Evolutionary conservation across 2,113 vertebrate species (phyloP), one percentile per base, ranked within the genome.

Genomic region (Hucho hucho): DNA sequence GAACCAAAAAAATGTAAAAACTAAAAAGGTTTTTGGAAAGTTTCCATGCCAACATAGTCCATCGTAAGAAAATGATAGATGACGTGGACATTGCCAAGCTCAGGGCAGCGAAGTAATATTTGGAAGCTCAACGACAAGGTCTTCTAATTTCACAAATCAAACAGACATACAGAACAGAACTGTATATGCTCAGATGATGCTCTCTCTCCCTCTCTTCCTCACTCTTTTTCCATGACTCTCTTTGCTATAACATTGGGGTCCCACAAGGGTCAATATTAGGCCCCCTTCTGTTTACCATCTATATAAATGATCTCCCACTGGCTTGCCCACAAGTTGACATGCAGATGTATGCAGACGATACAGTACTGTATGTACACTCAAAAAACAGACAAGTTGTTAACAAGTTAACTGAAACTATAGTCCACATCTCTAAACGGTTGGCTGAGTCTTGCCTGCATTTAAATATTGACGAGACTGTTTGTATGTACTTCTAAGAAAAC

Each of bases 11-110:
- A 46, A 69, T 11, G 63, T 14, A 61, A 70, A 65, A 72, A 75
- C 71, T 32, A 93, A 90, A 90, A 93, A 93, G 89, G 88, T 79
- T 89, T 73, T 85, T 89, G 89, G 90, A 91, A 93, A 91, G 90
- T 93, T 94, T 94, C 89, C 89, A 90, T 86, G 90, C 87, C 90
- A 78, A 89, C 56, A 24, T 68, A 74, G 77, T 84, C 76, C 70
- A 68, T 56, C 80, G 61, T 84, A 76, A 77, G 90, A 87, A 92
- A 88, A 90, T 93, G 91, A 93, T 67, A 76, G 90, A 77, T 65
- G 81, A 73, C 67, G 63, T 25, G 56, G 64, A 64, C 47, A 25
- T 37, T 69, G 78, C 78, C 72, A 61, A 79, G 75, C 78, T 58
- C 53, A 67, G 71, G 43, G 73, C 53, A 46, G 56, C 69, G 18